These are phyloP conservation scores for Saguinus midas DNA, from an alignment of 2,113 vertebrate species.

Conservation along the genomic window DNA sequence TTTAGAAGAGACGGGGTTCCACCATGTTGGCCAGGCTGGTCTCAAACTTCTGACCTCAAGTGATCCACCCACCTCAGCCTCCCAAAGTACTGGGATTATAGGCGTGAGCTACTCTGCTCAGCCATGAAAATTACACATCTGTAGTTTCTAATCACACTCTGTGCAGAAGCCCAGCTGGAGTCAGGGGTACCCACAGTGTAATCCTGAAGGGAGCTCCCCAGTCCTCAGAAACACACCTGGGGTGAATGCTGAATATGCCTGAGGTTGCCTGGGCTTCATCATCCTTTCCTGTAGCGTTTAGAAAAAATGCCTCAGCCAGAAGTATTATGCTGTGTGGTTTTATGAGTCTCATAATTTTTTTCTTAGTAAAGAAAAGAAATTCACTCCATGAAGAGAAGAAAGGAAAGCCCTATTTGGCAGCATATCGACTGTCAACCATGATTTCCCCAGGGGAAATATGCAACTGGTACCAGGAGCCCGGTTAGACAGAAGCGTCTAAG, in stretches of 20 bases:
- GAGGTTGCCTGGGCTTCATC: slow-evolving; percentile 10
- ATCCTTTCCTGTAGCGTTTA: slow-evolving; percentile 36
- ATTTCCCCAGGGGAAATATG: not conserved
- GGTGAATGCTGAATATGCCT: slow-evolving; percentile 30
- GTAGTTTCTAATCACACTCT: not conserved
- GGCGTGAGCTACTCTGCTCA: no score
- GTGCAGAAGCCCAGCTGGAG: not conserved
- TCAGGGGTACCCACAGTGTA: rapidly evolving
- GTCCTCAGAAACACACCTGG: slow-evolving; percentile 39
- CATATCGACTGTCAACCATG: slow-evolving; percentile 33
- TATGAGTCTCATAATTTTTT: slow-evolving; percentile 20
- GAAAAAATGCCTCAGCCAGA: slow-evolving; percentile 45
- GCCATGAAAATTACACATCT: no score
- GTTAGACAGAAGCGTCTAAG: not conserved
- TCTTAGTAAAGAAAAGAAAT: slow-evolving; percentile 33
- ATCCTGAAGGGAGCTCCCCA: not conserved
- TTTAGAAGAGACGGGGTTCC: no score
- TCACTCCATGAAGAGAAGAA: not conserved
- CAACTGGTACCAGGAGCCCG: not conserved
- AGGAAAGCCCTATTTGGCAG: not conserved
- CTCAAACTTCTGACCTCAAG: no score
- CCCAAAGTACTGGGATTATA: no score
- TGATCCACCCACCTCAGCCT: no score
- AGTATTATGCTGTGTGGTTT: not conserved
- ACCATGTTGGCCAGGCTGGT: no score